phyloP scores from a whole-genome alignment of 2,113 vertebrate species.

The Mesoclemmys tuberculata region DNA sequence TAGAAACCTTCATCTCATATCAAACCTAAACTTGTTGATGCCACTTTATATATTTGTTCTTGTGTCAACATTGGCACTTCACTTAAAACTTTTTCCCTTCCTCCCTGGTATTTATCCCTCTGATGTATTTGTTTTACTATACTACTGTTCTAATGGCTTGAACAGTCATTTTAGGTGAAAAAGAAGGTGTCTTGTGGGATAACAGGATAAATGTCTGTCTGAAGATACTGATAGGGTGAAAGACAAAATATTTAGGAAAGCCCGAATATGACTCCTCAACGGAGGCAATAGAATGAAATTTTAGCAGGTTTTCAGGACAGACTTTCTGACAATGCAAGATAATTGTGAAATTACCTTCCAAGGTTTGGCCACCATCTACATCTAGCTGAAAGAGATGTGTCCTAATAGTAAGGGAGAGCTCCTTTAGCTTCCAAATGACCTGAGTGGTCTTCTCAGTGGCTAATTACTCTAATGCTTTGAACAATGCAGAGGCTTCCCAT shows the following conservation, averaged over 20 bases:
- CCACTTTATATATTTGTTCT: not conserved
- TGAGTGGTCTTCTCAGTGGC: not conserved
- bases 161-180: not conserved
- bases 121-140: not conserved
- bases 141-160: not conserved
- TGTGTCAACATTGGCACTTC: not conserved
- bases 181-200: not conserved
- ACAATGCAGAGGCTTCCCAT: not conserved
- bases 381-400: accelerated
- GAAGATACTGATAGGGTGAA: not conserved
- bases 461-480: not conserved
- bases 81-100: not conserved
- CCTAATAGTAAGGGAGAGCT: not conserved
- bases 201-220: not conserved
- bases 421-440: not conserved
- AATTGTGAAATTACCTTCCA: not conserved
- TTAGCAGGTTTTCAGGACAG: not conserved
- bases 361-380: not conserved
- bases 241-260: not conserved
- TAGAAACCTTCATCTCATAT: not conserved
- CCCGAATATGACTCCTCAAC: not conserved
- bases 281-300: not conserved
- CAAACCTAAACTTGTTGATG: not conserved
- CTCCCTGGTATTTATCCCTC: not conserved
- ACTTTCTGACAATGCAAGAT: not conserved